These are phyloP conservation scores for Coturnix japonica DNA, from an alignment of 2,113 vertebrate genomes.

Conservation along the genomic window DNA sequence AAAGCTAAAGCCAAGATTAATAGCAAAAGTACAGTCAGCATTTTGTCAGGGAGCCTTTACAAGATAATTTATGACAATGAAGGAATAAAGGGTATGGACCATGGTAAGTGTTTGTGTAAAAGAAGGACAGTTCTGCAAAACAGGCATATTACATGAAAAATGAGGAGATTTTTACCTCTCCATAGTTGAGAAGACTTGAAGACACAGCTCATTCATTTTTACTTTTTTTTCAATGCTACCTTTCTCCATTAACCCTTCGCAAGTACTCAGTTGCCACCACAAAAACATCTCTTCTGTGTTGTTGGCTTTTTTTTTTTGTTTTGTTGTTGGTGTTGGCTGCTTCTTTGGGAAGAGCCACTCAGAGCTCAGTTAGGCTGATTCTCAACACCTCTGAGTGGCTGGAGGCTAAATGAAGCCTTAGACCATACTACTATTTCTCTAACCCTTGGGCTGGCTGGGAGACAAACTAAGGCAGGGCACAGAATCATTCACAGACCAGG, in stretches of 20 bases:
- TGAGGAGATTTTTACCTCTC: conserved; percentile 11
- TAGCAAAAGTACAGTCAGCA: conserved; percentile 6
- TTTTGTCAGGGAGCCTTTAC: not conserved
- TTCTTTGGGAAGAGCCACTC: not conserved
- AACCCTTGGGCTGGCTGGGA: not conserved
- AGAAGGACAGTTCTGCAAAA: conserved; percentile 17
- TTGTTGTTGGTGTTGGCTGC: not conserved
- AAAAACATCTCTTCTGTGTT: not conserved
- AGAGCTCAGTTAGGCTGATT: not conserved
- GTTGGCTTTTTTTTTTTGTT: too few species aligned
- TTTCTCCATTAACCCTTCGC: conserved; percentile 32
- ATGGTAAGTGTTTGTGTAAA: not conserved
- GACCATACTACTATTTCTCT: not conserved
- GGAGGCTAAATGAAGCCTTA: not conserved
- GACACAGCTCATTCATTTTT: not conserved
- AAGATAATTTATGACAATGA: not conserved
- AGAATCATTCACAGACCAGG: not conserved
- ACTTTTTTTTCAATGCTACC: not conserved
- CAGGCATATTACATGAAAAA: not conserved
- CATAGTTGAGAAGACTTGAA: conserved; percentile 20
- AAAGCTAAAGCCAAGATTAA: conserved; percentile 6
- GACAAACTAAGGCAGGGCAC: not conserved
- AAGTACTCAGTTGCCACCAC: not conserved
- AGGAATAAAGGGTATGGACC: not conserved
- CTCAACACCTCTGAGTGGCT: not conserved